phyloP scores from a whole-genome alignment of 2,888 invertebrate genomes.

The Plagodis pulveraria region DNA sequence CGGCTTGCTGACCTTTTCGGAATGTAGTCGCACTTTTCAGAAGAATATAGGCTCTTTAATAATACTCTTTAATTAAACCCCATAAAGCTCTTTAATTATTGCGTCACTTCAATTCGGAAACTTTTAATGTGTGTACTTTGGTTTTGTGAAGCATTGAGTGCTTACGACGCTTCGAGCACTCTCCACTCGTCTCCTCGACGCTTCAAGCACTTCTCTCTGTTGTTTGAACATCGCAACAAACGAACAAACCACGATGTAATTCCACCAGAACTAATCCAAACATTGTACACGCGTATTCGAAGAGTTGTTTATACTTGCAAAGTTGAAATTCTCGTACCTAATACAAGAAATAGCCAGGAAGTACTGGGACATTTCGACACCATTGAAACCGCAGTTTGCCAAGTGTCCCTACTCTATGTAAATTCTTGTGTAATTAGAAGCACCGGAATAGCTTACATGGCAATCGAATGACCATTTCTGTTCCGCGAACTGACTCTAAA shows the following conservation, averaged over 20 bases:
- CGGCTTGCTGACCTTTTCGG: constrained; percentile 46
- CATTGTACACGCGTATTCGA: constrained; percentile 34
- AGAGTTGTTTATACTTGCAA: constrained; percentile 31
- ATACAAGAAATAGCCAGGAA: constrained; percentile 33
- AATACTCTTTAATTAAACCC: too few relatives aligned
- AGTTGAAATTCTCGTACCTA: constrained; percentile 25
- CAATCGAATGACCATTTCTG: constrained; percentile 55
- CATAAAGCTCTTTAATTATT: constrained; percentile 64
- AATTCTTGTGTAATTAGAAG: constrained; percentile 69
- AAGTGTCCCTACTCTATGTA: constrained; percentile 69
- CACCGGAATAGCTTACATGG: constrained; percentile 58
- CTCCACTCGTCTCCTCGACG: constrained; percentile 65
- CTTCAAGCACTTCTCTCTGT: constrained; percentile 69
- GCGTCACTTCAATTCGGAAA: constrained; percentile 73
- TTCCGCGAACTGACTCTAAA: constrained; percentile 50
- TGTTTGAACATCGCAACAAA: constrained; percentile 75
- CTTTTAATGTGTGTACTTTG: constrained; percentile 81
- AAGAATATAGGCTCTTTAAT: too few relatives aligned
- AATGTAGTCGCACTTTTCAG: constrained; percentile 43
- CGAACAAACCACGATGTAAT: constrained; percentile 66
- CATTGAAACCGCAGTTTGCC: constrained; percentile 59
- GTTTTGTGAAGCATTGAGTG: constrained; percentile 61
- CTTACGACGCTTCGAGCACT: constrained; percentile 69
- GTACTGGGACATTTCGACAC: constrained; percentile 51
- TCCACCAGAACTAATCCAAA: constrained; percentile 48